These are phyloP conservation scores for Mantis religiosa DNA, from an alignment of 2,888 invertebrate species.

Conservation along the genomic window DNA sequence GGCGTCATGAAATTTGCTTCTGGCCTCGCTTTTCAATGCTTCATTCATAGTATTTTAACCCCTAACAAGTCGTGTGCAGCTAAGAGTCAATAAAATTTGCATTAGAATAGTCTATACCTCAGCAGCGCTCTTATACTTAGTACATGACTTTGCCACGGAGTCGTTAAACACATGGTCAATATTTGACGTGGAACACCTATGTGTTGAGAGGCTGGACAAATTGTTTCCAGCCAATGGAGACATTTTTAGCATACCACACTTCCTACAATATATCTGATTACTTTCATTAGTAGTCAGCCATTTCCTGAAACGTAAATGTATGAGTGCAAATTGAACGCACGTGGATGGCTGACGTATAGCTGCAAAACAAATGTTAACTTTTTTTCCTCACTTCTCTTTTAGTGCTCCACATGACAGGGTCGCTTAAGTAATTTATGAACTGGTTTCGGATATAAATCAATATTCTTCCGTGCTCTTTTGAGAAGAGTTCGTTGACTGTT, in stretches of 20 bases:
- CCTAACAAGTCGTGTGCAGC: not conserved
- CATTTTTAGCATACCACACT: not conserved
- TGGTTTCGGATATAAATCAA: not conserved
- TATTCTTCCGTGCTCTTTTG: not conserved
- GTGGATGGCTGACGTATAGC: not conserved
- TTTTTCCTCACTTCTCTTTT: not conserved
- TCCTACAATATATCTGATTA: not conserved
- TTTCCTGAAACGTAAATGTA: not conserved
- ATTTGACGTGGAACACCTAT: not conserved
- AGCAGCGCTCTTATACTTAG: not conserved
- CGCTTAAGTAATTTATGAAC: not conserved
- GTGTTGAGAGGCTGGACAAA: not conserved
- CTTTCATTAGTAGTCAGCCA: not conserved
- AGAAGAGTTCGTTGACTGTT: not conserved
- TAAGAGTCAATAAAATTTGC: not conserved
- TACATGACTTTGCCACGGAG: not conserved
- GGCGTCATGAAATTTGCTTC: not conserved
- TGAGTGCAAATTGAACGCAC: not conserved
- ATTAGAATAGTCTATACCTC: not conserved
- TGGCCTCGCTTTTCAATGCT: not conserved
- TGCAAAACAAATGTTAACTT: not conserved
- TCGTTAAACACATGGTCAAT: not conserved
- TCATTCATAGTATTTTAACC: not conserved
- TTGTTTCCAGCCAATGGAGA: not conserved
- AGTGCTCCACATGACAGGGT: not conserved